Conservation (phyloP, 2,797 vertebrate genomes). For the Ataeniobius toweri region DNA sequence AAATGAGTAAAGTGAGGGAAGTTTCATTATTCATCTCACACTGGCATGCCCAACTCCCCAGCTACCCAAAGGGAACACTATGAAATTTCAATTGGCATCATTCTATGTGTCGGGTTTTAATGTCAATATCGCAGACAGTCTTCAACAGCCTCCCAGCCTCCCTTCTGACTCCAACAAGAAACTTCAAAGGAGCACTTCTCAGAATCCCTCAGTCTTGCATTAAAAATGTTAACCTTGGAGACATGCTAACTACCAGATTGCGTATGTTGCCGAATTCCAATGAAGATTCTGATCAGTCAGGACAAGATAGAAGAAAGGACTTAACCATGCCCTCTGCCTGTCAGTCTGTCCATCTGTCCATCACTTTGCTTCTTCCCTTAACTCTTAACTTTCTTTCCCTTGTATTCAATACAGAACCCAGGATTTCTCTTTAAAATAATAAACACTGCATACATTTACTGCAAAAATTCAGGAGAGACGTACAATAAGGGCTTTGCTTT, state of each 20-base stretch:
- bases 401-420: background rate
- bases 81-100: constrained; percentile 87
- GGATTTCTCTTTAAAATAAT: constrained; percentile 8
- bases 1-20: constrained; percentile 77
- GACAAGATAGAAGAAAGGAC: constrained; percentile 58
- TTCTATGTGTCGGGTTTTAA: constrained; percentile 86
- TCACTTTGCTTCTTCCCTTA: background rate
- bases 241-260: constrained; percentile 78
- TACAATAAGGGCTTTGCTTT: background rate
- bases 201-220: constrained; percentile 82
- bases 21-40: constrained; percentile 86
- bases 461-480: constrained; percentile 24
- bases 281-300: constrained; percentile 72
- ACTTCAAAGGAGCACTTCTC: constrained; percentile 84
- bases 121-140: constrained; percentile 83
- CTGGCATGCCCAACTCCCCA: constrained; percentile 77
- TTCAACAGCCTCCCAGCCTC: constrained; percentile 79
- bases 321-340: constrained; percentile 39
- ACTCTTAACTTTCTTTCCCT: constrained; percentile 18
- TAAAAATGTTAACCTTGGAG: constrained; percentile 87
- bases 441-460: constrained; percentile 25
- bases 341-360: constrained; percentile 31
- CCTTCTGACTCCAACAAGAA: constrained; percentile 81
- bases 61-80: constrained; percentile 79
- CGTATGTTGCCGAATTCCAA: constrained; percentile 77